Conservation (phyloP, 53 echinoderm and acorn worm genomes). For the Antedon mediterranea region DNA sequence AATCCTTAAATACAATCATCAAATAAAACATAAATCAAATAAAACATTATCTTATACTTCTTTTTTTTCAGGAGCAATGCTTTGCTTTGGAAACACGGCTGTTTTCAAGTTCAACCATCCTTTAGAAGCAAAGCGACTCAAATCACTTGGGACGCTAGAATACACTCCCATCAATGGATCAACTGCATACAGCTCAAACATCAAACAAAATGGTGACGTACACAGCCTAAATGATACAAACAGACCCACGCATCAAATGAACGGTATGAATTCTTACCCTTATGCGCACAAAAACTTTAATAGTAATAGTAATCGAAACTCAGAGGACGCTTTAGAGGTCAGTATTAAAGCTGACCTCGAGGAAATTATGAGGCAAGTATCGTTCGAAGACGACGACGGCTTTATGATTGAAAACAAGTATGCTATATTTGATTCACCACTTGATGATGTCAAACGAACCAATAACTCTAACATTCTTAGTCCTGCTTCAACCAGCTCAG, state of each 20-base stretch:
- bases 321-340: constrained; percentile 39
- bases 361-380: constrained; percentile 76
- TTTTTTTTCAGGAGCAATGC: constrained; percentile 61
- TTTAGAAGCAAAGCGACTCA: constrained; percentile 57
- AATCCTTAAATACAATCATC: too few species aligned
- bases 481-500: constrained; percentile 35
- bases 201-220: background rate
- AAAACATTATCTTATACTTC: too few species aligned
- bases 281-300: constrained; percentile 3
- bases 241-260: background rate
- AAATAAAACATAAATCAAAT: too few species aligned
- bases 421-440: constrained; percentile 31
- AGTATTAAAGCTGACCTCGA: constrained; percentile 59
- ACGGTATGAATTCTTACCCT: background rate
- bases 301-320: constrained; percentile 65
- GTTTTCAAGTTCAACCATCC: constrained; percentile 90
- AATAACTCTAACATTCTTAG: constrained; percentile 1
- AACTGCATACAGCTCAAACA: background rate
- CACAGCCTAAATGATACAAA: background rate
- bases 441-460: constrained; percentile 10
- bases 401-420: constrained; percentile 56
- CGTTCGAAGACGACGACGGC: constrained; percentile 38
- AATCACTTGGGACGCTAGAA: background rate
- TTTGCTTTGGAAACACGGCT: constrained; percentile 87
- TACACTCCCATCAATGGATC: background rate